Base-by-base conservation (phyloP, 2,113 vertebrate genomes). In the Nansenia antarctica region DNA sequence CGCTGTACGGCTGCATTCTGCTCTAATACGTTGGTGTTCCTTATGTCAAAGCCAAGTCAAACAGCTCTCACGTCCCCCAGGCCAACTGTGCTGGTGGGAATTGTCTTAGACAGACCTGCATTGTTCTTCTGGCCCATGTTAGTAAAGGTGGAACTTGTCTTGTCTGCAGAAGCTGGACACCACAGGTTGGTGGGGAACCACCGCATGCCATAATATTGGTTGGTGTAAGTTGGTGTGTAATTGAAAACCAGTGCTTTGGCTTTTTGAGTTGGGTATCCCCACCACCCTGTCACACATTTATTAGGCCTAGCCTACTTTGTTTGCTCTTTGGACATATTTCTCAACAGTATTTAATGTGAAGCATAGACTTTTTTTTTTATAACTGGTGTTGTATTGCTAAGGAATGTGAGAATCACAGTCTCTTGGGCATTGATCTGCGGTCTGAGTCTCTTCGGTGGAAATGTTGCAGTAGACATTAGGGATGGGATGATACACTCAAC, bases 11-110 rank as follows among this genome's bases (percentile, higher is more conserved):
- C n/a, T n/a, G n/a, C n/a, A n/a, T 67, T 35, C 26, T 42, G 65
- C 53, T 53, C 24, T 32, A 26, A 54, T 22, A 20, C 18, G 5
- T 49, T 49, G 45, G 27, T n/a, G 15, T 15, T 27, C 54, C 49
- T 60, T 64, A 61, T 72, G 62, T 49, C 29, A 15, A 31, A 72
- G 62, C 62, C 27, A 65, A 65, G 53, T 31, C 11, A 32, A 37
- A 53, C 62, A 59, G 37, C 18, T 31, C 35, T 24, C 9, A 24
- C 14, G 24, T 34, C 34, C 26, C 26, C 7, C 35, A 39, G 20
- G 35, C 57, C 14, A 4, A 11, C 34, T 29, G 24, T 7, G 14
- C 69, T 37, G 6, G 18, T 31, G 26, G 29, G 29, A 32, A 29
- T 49, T 30, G 37, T 65, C 54, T 20, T 31, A 30, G 62, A 72